Evolutionary conservation across 2,797 vertebrate genomes (phyloP), one percentile per base, ranked within the genome.

Genomic region (Sebastes variabilis): DNA sequence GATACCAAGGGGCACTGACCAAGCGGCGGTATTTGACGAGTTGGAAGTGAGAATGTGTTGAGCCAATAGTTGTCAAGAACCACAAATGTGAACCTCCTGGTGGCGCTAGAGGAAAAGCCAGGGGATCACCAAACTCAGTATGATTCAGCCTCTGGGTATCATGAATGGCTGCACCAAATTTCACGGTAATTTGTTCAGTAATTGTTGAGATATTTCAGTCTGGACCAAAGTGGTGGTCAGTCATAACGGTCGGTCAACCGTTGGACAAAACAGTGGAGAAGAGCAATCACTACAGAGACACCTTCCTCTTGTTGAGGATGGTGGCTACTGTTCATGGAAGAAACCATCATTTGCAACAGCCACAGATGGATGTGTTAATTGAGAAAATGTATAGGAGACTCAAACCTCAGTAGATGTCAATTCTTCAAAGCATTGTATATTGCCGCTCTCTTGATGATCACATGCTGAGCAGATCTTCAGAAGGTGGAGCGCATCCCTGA

Each of bases 201-300:
- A 36, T 8, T 60, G 24, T 58, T 38, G 14, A 56, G 0, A 13
- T n/a, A 56, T 36, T 55, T 56, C n/a, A 24, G 49, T 27, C 5
- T 42, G 36, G 62, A 25, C 0, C 0, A 38, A 7, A 46, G 42
- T 0, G 42, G 42, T 46, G 14, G 29, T 32, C 7, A 32, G 24
- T 46, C 8, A 7, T 65, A 0, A 0, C 0, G 36, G 66, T 32
- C 0, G 2, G 27, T 54, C 8, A 6, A 52, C 49, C 30, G 1
- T 0, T 24, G 3, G 30, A 34, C 9, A 20, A 70, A 70, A 8
- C 5, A n/a, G 14, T n/a, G 20, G 20, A 34, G 59, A 32, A 22
- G 60, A 34, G 20, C 20, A 30, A 22, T 62, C 20, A 34, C 60
- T 24, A 34, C 11, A 22, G 30, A 32, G 60, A 34, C 32, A 22